Base-by-base conservation (phyloP, 2,797 vertebrate genomes). In the Australoheros facetus region DNA sequence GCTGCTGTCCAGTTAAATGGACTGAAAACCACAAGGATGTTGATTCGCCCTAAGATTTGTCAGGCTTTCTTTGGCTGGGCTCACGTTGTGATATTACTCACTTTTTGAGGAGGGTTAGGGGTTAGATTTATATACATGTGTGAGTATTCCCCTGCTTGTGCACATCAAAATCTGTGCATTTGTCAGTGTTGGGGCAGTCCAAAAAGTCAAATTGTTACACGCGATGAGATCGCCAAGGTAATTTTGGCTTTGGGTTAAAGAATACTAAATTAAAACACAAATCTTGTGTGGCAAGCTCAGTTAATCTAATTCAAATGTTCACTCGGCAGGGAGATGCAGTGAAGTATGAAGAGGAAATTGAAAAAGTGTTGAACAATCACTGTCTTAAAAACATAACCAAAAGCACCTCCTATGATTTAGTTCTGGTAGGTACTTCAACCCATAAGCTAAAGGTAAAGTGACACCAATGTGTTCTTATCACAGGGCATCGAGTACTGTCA, bases 1-100 rank as follows among this genome's bases (percentile, higher is more conserved):
- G 0, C 34, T 56, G 59, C 74, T 71, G 86, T 83, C 83, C 79
- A 75, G 30, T 23, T 55, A 70, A 81, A 70, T 30, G 42, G 77
- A 80, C 72, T 73, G 42, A 73, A 64, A 72, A 32, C 23, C 19
- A 53, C 5, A 1, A 17, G 45, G 28, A 12, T 37, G 60, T 54
- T 48, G 51, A 77, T 62, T 78, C 2, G 1, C 16, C 11, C 28
- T 37, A 48, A 80, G 64, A 56, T 70, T 73, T 37, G 19, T 69
- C 56, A 17, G 26, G 19, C 37, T 28, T 8, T 42, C 34, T 73
- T 7, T 69, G 26, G 28, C 32, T 71, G 17, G 28, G 23, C 3
- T 76, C 26, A 23, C 0, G 13, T 28, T 53, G 51, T 6, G 8
- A 77, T 72, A 39, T 32, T 72, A 16, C 60, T 45, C 53, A n/a